A percentile compares a stretch with the other conserved stretches of the same genome.
Evolutionary conservation across 1,140 invertebrate genomes (phyloP).

Genomic region (Lasaia peninsularis): DNA sequence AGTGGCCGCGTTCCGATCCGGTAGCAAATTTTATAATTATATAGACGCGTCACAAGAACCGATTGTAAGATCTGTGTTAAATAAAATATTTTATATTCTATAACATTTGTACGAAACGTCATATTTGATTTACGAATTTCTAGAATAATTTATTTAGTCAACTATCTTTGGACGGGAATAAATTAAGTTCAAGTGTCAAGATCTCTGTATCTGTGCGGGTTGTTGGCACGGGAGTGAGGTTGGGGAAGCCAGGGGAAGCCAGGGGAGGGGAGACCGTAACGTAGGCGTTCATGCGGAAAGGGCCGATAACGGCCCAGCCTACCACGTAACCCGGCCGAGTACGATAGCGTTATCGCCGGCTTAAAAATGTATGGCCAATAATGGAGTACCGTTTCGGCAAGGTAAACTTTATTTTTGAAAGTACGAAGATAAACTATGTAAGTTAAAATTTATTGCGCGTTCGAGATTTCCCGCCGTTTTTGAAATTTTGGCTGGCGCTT

Average conservation of each 20-base stretch:
- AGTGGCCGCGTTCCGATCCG: no score
- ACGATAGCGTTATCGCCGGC: slow-evolving; percentile 51
- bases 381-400: slow-evolving; percentile 50
- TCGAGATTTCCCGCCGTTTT: slow-evolving; percentile 16
- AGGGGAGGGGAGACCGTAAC: slow-evolving; percentile 45
- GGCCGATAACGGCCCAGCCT: slow-evolving; percentile 74
- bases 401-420: slow-evolving; percentile 23
- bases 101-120: not conserved
- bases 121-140: not conserved
- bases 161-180: slow-evolving; percentile 29
- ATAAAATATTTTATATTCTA: no score
- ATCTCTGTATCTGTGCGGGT: slow-evolving; percentile 49
- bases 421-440: slow-evolving; percentile 16
- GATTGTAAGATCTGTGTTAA: no score
- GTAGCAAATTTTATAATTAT: no score
- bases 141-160: not conserved
- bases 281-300: slow-evolving; percentile 74
- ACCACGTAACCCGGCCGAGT: slow-evolving; percentile 61
- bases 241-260: slow-evolving; percentile 27
- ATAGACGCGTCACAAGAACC: no score
- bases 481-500: not conserved
- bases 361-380: slow-evolving; percentile 71
- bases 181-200: slow-evolving; percentile 72
- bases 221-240: slow-evolving; percentile 29
- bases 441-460: slow-evolving; percentile 29